phyloP scores from a whole-genome alignment of 2,888 invertebrate genomes.

The Cosmia pyralina region DNA sequence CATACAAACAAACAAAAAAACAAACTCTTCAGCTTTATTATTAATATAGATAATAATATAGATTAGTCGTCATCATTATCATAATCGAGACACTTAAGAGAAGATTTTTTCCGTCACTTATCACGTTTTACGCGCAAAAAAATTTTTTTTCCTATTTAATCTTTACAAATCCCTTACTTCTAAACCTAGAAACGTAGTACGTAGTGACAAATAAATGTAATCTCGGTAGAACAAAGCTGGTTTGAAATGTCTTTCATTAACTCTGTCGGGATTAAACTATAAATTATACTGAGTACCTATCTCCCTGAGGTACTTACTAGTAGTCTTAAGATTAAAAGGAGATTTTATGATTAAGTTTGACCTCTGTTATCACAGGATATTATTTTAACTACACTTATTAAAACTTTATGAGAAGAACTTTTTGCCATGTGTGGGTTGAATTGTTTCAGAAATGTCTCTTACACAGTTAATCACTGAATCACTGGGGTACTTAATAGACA shows the following conservation, averaged over 20 bases:
- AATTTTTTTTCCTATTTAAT: too few species aligned
- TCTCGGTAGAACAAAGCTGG: constrained; percentile 49
- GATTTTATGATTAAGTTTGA: constrained; percentile 27
- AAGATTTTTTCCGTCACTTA: not conserved
- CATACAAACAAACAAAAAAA: too few species aligned
- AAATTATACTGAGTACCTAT: constrained; percentile 46
- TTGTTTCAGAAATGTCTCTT: not conserved
- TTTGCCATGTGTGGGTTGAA: not conserved
- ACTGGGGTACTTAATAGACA: not conserved
- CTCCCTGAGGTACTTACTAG: not conserved
- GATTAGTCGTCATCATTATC: not conserved
- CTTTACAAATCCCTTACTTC: not conserved
- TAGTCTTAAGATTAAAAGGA: constrained; percentile 27
- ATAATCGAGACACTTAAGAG: not conserved
- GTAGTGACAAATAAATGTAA: constrained; percentile 51
- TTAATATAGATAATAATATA: too few species aligned
- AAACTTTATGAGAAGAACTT: not conserved
- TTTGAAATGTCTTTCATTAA: constrained; percentile 52
- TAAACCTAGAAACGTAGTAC: constrained; percentile 21
- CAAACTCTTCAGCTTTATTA: too few species aligned
- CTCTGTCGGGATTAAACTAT: constrained; percentile 52
- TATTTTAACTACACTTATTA: not conserved
- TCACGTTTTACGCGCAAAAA: not conserved
- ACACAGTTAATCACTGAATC: not conserved
- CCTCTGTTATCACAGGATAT: not conserved